Evolutionary conservation across 2,113 vertebrate genomes (phyloP).

Genomic region (Protomyctophum bolini): DNA sequence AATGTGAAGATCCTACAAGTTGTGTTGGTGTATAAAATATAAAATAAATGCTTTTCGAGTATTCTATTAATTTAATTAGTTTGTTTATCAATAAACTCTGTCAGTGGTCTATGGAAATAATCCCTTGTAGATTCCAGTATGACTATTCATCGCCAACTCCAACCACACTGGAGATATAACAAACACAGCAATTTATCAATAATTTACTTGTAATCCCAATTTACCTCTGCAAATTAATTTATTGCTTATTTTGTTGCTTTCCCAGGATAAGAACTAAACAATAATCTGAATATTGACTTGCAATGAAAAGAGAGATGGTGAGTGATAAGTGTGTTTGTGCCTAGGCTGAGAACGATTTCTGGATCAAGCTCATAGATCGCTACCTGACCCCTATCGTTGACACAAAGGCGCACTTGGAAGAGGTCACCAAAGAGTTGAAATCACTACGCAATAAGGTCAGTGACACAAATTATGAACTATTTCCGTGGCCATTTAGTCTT

Average conservation of each 20-base stretch:
- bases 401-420: conserved; percentile 51
- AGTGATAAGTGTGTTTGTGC: neutral
- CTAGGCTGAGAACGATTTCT: conserved; percentile 80
- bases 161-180: neutral
- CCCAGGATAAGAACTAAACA: too few relatives aligned
- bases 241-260: neutral
- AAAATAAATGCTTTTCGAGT: too few relatives aligned
- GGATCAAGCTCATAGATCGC: conserved; percentile 76
- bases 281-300: neutral
- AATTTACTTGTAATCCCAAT: neutral
- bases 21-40: too few relatives aligned
- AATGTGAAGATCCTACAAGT: too few relatives aligned
- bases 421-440: conserved; percentile 75
- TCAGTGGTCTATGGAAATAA: too few relatives aligned
- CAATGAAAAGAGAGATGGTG: neutral
- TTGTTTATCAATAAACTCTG: too few relatives aligned
- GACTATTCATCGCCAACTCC: too few relatives aligned
- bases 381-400: conserved; percentile 74
- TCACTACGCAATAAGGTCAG: conserved; percentile 81
- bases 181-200: neutral
- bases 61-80: too few relatives aligned
- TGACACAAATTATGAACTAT: neutral
- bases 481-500: neutral
- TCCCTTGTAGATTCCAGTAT: neutral
- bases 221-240: conserved; percentile 1